phyloP scores from a whole-genome alignment of 1,140 invertebrate species.

The Drosophila athabasca region DNA sequence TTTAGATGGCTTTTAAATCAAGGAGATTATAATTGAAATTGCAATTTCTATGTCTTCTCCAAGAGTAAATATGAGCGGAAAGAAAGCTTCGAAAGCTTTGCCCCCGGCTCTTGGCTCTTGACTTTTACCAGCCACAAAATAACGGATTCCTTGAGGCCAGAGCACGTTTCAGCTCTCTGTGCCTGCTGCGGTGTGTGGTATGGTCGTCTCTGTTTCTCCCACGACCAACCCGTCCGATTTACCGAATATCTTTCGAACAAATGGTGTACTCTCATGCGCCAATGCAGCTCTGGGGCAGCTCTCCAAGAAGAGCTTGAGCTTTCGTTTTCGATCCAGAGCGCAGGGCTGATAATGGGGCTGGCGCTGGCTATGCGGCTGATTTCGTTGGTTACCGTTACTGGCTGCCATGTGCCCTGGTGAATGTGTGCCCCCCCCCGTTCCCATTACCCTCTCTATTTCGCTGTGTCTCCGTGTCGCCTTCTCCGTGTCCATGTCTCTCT shows the following conservation, averaged over 20 bases:
- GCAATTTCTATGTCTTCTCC: no score
- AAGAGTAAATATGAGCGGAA: no score
- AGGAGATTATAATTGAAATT: no score
- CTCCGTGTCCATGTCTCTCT: slow-evolving; percentile 7
- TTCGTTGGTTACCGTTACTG: slow-evolving; percentile 5
- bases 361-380: slow-evolving; percentile 1
- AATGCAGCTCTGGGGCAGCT: neutral
- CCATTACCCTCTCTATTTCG: neutral
- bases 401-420: slow-evolving; percentile 2
- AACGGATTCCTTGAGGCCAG: no score
- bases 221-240: neutral
- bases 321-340: slow-evolving; percentile 35
- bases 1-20: no score
- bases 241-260: slow-evolving; percentile 1
- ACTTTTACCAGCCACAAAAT: no score
- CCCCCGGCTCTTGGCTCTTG: no score
- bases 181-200: neutral
- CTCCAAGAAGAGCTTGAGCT: slow-evolving; percentile 17
- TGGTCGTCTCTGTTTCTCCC: slow-evolving; percentile 3
- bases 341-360: slow-evolving; percentile 18
- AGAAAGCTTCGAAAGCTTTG: no score
- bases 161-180: no score
- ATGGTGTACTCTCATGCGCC: slow-evolving; percentile 11
- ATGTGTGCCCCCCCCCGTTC: slow-evolving; percentile 12
- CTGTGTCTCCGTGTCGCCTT: neutral